phyloP scores from a whole-genome alignment of 2,113 vertebrate species.

The Haplochromis vanheusdeni region DNA sequence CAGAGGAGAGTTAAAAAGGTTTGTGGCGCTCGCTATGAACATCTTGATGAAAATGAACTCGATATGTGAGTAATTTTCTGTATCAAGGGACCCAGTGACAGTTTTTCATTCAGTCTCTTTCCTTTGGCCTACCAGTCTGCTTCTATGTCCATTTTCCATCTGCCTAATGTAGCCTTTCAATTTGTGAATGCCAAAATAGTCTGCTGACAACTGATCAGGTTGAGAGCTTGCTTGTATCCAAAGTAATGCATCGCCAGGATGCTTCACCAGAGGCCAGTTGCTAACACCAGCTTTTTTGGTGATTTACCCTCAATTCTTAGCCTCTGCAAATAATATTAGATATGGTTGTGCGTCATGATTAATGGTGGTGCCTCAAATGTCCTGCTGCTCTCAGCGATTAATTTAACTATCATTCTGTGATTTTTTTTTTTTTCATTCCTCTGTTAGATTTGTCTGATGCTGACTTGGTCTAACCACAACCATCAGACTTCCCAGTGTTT shows the following conservation, averaged over 20 bases:
- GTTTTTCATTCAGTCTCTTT: neutral
- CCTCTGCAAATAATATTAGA: neutral
- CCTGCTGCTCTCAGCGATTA: neutral
- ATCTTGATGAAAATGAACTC: slow-evolving; percentile 36
- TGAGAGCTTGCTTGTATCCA: neutral
- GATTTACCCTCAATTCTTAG: neutral
- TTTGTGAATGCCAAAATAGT: slow-evolving; percentile 4
- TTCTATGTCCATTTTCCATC: slow-evolving; percentile 18
- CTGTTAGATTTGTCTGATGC: neutral
- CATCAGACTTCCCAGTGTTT: neutral
- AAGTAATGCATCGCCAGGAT: neutral
- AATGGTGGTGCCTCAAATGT: neutral
- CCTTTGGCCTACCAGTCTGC: neutral
- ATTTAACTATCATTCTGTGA: neutral
- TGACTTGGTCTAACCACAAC: neutral
- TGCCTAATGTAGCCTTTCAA: slow-evolving; percentile 4
- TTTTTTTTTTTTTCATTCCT: neutral
- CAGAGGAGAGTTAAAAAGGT: slow-evolving; percentile 31
- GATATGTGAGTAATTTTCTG: slow-evolving; percentile 14
- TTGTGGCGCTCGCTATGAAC: slow-evolving; percentile 10
- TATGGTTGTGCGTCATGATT: neutral
- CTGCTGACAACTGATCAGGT: neutral
- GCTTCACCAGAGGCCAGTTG: neutral
- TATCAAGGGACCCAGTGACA: slow-evolving; percentile 2
- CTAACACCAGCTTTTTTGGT: neutral